Evolutionary conservation across 2,888 invertebrate genomes (phyloP), one percentile per base, ranked within the genome.

Genomic region (Formica aserva): DNA sequence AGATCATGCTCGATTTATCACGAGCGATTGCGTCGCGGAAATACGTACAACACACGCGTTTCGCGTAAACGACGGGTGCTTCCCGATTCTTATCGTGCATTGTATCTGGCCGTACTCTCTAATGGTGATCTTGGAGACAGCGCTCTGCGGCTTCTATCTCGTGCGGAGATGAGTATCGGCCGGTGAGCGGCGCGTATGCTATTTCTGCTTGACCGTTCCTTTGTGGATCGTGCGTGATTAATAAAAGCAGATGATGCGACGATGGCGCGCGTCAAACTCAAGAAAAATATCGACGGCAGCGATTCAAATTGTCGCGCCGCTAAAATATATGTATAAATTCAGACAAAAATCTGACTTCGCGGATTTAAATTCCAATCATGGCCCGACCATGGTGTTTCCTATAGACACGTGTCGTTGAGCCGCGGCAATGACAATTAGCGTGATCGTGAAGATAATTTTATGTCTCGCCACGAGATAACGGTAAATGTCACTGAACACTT

Each of bases 251-350:
- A n/a, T 48, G 74, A 18, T 9, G 57, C 66, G 67, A 67, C 67
- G 85, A 84, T 87, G 87, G 72, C 82, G 84, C 71, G 52, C 78
- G 85, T 84, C 85, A 82, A 85, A 90, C 88, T 87, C 32, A 85
- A 87, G 88, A 88, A 89, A 89, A 77, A 75, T 35, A 83, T 55
- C 77, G 60, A 13, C 62, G 32, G 22, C 38, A 32, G 38, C 32
- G 48, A 35, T 35, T 62, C 35, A 18, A 48, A 65, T 52, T 76
- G 22, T 67, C 76, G 5, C 18, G 15, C n/a, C 32, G 22, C 55
- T 26, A 22, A 26, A 18, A 11, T 18, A 9, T 26, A 26, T 18
- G 5, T n/a, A 15, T 35, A 52, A 60, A 45, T 62, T 45, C 26
- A 8, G 11, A 1, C 18, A 41, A 32, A 48, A 63, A 63, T 15